Evolutionary conservation across 2,113 vertebrate genomes (phyloP), one percentile per base, ranked within the genome.

Genomic region (Lamprologus tigripictilis): DNA sequence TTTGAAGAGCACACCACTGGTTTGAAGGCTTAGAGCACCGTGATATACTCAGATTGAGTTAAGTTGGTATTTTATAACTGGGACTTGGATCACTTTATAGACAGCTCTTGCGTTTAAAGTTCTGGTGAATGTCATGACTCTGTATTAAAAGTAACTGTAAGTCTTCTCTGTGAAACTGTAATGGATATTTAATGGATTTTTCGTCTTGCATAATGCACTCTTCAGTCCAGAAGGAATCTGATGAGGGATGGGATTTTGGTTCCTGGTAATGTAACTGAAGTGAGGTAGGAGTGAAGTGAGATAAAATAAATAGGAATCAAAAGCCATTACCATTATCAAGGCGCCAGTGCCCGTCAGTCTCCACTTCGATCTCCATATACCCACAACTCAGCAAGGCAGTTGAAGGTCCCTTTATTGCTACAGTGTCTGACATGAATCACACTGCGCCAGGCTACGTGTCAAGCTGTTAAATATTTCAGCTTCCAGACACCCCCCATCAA

Each of bases 391-490:
- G 73, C 45, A 51, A 81, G 40, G 45, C 42, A 33, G 66, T 47
- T 49, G 35, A 68, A 28, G 51, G 40, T 53, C 51, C 79, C 79
- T 78, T 83, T 47, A 58, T 40, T 92, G 73, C 5, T 45, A 47
- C 76, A 40, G n/a, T 88, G 86, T 87, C 63, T 84, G 79, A 92
- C 89, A 91, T 58, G 87, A 91, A 51, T 91, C 86, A 79, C 73
- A 84, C 53, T 79, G 86, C 31, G n/a, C 82, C 71, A 81, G 26
- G 84, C 83, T 53, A 86, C 37, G 42, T 90, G 88, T 90, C 79
- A 73, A 78, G 85, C 90, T 94, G 86, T 89, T 94, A 55, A 91
- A 92, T 91, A 89, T 92, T 92, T 92, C 85, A 92, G 71, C 21
- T 68, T 87, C 88, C 83, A 88, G 89, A 88, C 86, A 55, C 86